phyloP scores from a whole-genome alignment of 2,888 invertebrate species.

The Horisme vitalbata region DNA sequence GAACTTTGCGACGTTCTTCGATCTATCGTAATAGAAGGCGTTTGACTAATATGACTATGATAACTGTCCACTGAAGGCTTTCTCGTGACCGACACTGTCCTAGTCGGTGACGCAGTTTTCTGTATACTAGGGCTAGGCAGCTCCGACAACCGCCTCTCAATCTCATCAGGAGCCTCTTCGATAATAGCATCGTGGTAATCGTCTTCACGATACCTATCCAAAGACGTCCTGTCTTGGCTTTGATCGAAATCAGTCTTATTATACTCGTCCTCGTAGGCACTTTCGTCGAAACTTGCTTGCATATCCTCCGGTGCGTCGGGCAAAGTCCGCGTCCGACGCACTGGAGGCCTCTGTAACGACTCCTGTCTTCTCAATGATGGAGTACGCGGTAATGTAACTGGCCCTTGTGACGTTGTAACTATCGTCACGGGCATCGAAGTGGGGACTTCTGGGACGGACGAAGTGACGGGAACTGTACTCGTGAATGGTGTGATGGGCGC shows the following conservation, averaged over 20 bases:
- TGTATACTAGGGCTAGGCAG: constrained; percentile 58
- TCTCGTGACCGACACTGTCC: constrained; percentile 58
- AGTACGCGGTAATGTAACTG: constrained; percentile 65
- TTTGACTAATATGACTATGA: constrained; percentile 73
- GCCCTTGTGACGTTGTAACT: constrained; percentile 58
- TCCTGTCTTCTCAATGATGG: constrained; percentile 75
- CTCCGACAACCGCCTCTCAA: constrained; percentile 63
- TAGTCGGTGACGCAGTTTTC: constrained; percentile 72
- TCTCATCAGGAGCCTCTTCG: constrained; percentile 64
- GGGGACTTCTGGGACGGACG: constrained; percentile 71
- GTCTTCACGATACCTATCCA: constrained; percentile 74
- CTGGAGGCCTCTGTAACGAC: constrained; percentile 77
- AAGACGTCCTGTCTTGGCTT: constrained; percentile 66
- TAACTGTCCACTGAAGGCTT: constrained; percentile 77
- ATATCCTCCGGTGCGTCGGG: constrained; percentile 77
- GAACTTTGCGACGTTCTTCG: constrained; percentile 76
- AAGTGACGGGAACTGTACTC: constrained; percentile 55
- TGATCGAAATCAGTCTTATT: constrained; percentile 79
- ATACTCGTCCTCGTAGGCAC: constrained; percentile 81
- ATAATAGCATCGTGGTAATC: constrained; percentile 69
- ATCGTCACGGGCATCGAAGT: constrained; percentile 62
- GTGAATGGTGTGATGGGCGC: constrained; percentile 62
- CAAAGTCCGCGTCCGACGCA: constrained; percentile 73
- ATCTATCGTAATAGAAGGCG: constrained; percentile 66
- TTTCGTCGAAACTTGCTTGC: constrained; percentile 74